These are phyloP conservation scores for Drosophila grimshawi DNA, from an alignment of 1,140 invertebrate species.

Conservation along the genomic window DNA sequence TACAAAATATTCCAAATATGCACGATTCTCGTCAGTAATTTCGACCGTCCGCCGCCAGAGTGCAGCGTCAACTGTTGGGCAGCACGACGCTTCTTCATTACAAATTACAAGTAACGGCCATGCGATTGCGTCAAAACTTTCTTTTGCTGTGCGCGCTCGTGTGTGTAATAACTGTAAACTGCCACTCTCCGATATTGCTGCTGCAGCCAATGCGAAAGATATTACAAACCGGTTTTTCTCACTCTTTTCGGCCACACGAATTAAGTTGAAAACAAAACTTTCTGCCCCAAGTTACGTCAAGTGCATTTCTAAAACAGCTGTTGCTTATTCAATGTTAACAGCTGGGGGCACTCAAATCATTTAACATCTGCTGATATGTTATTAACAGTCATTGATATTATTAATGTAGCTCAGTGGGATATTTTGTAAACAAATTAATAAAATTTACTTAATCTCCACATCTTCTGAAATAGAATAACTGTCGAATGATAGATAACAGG, in stretches of 20 bases:
- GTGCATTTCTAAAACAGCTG: constrained; percentile 45
- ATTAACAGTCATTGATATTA: neutral
- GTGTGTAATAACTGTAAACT: constrained; percentile 37
- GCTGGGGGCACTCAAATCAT: neutral
- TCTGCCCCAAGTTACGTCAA: constrained; percentile 52
- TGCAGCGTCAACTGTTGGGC: constrained; percentile 62
- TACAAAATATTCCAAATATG: constrained; percentile 28
- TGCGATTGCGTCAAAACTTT: constrained; percentile 79
- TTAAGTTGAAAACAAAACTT: constrained; percentile 49
- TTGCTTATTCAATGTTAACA: neutral
- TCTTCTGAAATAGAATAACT: too few species aligned
- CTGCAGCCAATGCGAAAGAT: constrained; percentile 40
- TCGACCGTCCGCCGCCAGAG: constrained; percentile 57
- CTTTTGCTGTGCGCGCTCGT: constrained; percentile 54
- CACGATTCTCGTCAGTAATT: constrained; percentile 4
- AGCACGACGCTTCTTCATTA: constrained; percentile 72
- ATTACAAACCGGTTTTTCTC: constrained; percentile 37
- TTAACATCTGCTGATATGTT: neutral
- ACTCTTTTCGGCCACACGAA: constrained; percentile 25
- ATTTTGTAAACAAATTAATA: too few species aligned
- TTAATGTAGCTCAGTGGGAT: too few species aligned
- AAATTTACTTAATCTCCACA: too few species aligned
- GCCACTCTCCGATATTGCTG: neutral
- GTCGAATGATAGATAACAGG: too few species aligned
- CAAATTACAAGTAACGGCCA: constrained; percentile 71